Base-by-base conservation (phyloP, 2,888 invertebrate genomes). In the Diachrysia chrysitis region DNA sequence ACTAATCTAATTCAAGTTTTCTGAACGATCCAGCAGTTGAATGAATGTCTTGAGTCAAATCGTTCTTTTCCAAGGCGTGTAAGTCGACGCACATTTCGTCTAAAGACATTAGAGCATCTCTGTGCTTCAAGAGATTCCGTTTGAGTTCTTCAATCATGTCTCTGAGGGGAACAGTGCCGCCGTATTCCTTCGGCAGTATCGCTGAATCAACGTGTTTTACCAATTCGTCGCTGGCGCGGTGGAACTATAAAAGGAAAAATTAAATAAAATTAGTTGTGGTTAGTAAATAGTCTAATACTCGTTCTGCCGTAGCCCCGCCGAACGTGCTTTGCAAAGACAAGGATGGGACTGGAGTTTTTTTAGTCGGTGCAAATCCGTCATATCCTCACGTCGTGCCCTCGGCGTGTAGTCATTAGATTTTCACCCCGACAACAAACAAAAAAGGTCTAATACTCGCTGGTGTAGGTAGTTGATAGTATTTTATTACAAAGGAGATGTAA, bases 121-220 rank as follows among this genome's bases (percentile, higher is more conserved):
- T 96, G 67, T 96, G 96, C 73, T 96, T 96, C 68, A 96, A 90
- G 55, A 98, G 90, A 63, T 96, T 96, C 46, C 94, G 91, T 87
- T 98, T 97, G 73, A 98, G 96, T 84, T 96, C 96, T 89, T 97
- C 96, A 71, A 98, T 97, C 98, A 98, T 98, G 61, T 98, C 97
- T 32, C 95, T 95, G 61, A 98, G 92, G 19, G 98, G 97, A 21
- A 98, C 96, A 21, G 96, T 97, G n/a, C 98, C 98, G 10, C 98
- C 98, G 86, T 98, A 98, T 91, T 98, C 98, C 89, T 97, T 97
- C 0, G 98, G 98, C 74, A 98, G 91, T 83, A 98, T 97, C 69
- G 97, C 96, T 25, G 97, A 96, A 87, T 98, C 96, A 9, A 98
- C 96, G 80, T 97, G 96, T 53, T 96, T 96, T 76, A 96, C 96